Evolutionary conservation across 2,888 invertebrate species (phyloP), one percentile per base, ranked within the genome.

Genomic region (Pilophorus perplexus): DNA sequence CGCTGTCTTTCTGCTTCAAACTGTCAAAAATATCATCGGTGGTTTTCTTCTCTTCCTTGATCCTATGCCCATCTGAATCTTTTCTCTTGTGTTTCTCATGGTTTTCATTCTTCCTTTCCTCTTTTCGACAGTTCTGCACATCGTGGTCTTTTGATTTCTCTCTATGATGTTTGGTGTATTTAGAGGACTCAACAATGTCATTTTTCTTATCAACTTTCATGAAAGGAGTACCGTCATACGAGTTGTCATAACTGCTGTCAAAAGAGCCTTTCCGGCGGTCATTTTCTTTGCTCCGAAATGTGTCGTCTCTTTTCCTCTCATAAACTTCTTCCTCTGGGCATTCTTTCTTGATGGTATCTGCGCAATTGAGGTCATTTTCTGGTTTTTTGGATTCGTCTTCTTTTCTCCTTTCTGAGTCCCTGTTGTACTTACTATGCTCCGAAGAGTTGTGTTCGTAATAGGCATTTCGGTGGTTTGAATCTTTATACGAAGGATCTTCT

Each of bases 111-210:
- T 69, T 66, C 64, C 72, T 59, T 10, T 69, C 69, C 10, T 71
- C 71, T 65, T 68, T 70, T 75, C 78, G 81, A 73, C 78, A 75
- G 79, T 81, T 66, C 83, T 83, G 79, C 78, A 74, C 77, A 67
- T 81, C 78, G 71, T 80, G 80, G 66, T 83, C 81, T 74, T 80
- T 79, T 25, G 66, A 57, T 37, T 69, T 68, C 28, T 71, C 70
- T 23, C 57, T 40, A 25, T 71, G 67, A 28, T 66, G 60, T 55
- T 67, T 67, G 33, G 5, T 28, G 62, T 62, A 62, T 40, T 62
- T 62, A 1, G 48, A 14, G 5, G 46, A 12, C 10, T 62, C 62
- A 18, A 62, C 10, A n/a, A 48, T 46, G 16, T 70, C 68, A n/a
- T 66, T 68, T 42, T 64, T 52, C 57, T 59, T 67, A 18, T 68